Base-by-base conservation (phyloP, 2,888 invertebrate genomes). In the Cryptosula pallasiana region DNA sequence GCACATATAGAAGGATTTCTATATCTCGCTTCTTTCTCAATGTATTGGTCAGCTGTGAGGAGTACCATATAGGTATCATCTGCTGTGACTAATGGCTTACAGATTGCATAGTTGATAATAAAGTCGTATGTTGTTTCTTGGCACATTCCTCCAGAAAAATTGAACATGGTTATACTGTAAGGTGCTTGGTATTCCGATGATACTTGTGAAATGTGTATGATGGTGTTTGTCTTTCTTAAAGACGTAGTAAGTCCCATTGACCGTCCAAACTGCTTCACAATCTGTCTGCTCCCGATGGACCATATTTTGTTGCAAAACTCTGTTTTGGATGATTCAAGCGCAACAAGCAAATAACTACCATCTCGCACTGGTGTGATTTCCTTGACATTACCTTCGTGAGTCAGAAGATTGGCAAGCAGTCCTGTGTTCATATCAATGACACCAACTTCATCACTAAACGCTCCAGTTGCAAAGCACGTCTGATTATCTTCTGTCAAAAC, bases 401-500 rank as follows among this genome's bases (percentile, higher is more conserved):
- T 83, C 35, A 84, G 76, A 1, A 84, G 78, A 73, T 84, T 83
- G 0, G 79, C 72, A 77, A 84, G 77, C 20, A 76, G 73, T 1
- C 84, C 84, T 63, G 76, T 79, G 70, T 71, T 63, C 80, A 83
- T 80, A 74, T 82, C 82, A 23, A 83, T 77, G 23, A 84, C 80
- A 0, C 82, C 84, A 1, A 84, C 75, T 72, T 82, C 83, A 72
- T 83, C 82, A 72, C 83, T 81, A 23, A 77, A 73, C 0, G 74
- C 72, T 72, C 83, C 82, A 32, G 74, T 75, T 27, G 81, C 80
- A 72, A 80, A 81, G 0, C 80, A 81, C 20, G 77, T 73, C 1
- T 76, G 72, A 72, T 78, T 78, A 73, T 80, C 78, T 1, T 73
- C 55, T 0, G 81, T 78, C 3, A 81, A 71, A 69, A 77, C 76